phyloP scores from a whole-genome alignment of 2,797 vertebrate species.

The Platyrinchus mystaceus region DNA sequence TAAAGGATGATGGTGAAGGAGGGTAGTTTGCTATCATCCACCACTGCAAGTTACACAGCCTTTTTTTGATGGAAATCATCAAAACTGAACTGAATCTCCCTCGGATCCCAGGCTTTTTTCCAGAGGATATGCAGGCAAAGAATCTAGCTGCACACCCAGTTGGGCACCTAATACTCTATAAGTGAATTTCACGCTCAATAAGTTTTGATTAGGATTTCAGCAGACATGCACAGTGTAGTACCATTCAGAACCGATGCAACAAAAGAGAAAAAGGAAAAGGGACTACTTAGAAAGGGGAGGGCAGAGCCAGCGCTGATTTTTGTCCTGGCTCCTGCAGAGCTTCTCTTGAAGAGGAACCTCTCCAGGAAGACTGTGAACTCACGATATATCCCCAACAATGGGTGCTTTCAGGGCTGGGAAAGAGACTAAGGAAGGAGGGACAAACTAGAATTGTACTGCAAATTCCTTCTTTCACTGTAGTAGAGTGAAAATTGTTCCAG shows the following conservation, averaged over 20 bases:
- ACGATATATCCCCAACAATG: not conserved
- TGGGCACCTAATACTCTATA: not conserved
- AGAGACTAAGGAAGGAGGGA: not conserved
- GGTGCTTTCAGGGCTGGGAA: not conserved
- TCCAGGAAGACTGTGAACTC: not conserved
- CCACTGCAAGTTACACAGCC: not conserved
- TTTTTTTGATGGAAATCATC: not conserved
- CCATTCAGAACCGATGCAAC: not conserved
- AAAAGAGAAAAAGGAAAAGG: not conserved
- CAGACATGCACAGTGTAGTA: not conserved
- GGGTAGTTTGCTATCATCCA: not conserved
- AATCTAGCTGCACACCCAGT: not conserved
- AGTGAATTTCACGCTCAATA: conserved; percentile 24
- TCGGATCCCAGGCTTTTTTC: not conserved
- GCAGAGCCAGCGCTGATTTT: not conserved
- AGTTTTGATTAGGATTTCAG: conserved; percentile 24
- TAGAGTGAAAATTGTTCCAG: not conserved
- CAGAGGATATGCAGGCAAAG: not conserved
- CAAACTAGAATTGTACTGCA: not conserved
- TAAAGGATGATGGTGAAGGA: not conserved
- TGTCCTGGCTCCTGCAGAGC: not conserved
- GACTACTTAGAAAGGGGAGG: not conserved
- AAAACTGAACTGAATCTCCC: not conserved
- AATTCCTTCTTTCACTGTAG: not conserved
- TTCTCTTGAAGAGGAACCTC: not conserved